Percentiles rank a stretch among this genome's conserved stretches.
Evolutionary conservation across 2,797 vertebrate genomes (phyloP).

Genomic region (Eulemur coronatus): DNA sequence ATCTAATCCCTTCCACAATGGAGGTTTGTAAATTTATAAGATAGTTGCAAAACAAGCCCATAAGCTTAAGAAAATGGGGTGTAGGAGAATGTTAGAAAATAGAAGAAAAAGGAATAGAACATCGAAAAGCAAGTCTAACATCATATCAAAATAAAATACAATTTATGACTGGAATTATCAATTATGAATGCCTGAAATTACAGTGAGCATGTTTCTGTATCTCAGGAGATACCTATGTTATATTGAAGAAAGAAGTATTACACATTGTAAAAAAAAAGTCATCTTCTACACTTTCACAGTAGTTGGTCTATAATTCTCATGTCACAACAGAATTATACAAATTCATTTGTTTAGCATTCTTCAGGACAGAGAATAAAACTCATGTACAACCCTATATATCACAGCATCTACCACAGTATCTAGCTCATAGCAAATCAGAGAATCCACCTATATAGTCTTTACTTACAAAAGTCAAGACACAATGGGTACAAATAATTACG

Average conservation of each 20-base stretch:
- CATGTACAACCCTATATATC: neutral
- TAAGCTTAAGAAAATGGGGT: neutral
- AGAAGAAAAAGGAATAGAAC: neutral
- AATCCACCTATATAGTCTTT: neutral
- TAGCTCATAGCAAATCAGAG: neutral
- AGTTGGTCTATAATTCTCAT: neutral
- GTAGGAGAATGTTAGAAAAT: neutral
- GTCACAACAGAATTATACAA: neutral
- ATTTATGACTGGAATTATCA: neutral
- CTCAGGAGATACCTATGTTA: neutral
- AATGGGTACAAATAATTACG: neutral
- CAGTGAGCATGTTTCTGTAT: neutral
- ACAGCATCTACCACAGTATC: neutral
- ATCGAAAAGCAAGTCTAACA: neutral
- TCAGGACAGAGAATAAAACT: neutral
- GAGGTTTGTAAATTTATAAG: neutral
- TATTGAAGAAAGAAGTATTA: neutral
- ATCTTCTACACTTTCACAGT: neutral
- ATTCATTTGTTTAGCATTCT: neutral
- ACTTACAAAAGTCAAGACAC: conserved; percentile 15
- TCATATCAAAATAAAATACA: conserved; percentile 10
- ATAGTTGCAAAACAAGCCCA: neutral
- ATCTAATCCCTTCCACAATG: neutral
- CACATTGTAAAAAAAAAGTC: neutral
- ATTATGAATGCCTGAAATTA: conserved; percentile 23